Base-by-base conservation (phyloP, 2,113 vertebrate genomes). In the Gymnorhina tibicen region DNA sequence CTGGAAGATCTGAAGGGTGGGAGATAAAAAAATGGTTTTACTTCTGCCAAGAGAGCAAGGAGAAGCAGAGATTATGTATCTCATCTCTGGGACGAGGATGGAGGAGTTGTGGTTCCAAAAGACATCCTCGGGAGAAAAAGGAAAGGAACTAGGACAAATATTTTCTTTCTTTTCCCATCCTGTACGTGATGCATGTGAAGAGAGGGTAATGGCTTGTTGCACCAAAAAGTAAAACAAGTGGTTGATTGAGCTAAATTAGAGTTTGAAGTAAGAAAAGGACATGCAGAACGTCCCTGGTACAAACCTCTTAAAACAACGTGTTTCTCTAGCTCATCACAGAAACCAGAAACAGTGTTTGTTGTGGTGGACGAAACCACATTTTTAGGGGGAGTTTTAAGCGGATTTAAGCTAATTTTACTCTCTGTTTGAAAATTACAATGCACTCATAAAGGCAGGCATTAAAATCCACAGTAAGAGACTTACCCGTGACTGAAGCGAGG, bases 21-120 rank as follows among this genome's bases (percentile, higher is more conserved):
- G 74, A 95, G 87, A 95, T 88, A 91, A 70, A 94, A 95, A 78
- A 56, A 47, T n/a, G 8, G 49, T 64, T 90, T 95, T 62, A 53
- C 62, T 72, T 75, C 89, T 96, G 76, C 76, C 80, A 92, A 93
- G 70, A 23, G 78, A 78, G 80, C 70, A 70, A 5, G 30, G 77
- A 89, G 53, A 96, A 68, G 60, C 50, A 70, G 35, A 68, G 74
- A 79, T 58, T 64, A 44, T 77, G 79, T 77, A n/a, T 91, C 33
- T 84, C 13, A 15, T 74, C 89, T 44, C 84, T 74, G 47, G 91
- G 88, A 62, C 3, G 24, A 73, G 85, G 75, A 70, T 41, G 89
- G 87, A 95, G 78, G 63, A 87, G 23, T 2, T 44, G 50, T 91
- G 42, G 5, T 67, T 87, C 78, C 66, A 49, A 66, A 91, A 91